These are phyloP conservation scores for Brachypodius melanocephalos DNA, from an alignment of 2,113 vertebrate genomes.

Conservation along the genomic window DNA sequence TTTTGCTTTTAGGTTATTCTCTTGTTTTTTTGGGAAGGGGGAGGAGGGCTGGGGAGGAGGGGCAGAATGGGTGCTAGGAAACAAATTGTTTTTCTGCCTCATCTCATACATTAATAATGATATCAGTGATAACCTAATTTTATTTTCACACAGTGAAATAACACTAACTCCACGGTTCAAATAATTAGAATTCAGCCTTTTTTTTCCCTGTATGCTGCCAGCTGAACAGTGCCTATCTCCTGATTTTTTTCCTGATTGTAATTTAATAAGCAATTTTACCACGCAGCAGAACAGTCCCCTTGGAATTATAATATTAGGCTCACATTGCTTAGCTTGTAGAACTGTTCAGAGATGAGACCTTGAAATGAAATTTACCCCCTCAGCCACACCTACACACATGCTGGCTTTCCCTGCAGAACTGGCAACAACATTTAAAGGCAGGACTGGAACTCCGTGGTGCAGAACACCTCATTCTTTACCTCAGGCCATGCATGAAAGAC, in stretches of 20 bases:
- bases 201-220: slow-evolving; percentile 18
- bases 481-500: background rate
- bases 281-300: background rate
- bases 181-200: slow-evolving; percentile 37
- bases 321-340: slow-evolving; percentile 5
- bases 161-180: slow-evolving; percentile 29
- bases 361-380: slow-evolving; percentile 38
- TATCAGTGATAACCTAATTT: slow-evolving; percentile 45
- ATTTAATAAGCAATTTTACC: slow-evolving; percentile 51
- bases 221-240: background rate
- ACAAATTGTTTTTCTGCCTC: slow-evolving; percentile 25
- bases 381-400: background rate
- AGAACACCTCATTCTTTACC: slow-evolving; percentile 6
- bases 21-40: background rate
- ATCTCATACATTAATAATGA: slow-evolving; percentile 54
- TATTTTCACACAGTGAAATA: slow-evolving; percentile 47
- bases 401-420: background rate
- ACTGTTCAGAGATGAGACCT: slow-evolving; percentile 20
- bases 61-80: background rate
- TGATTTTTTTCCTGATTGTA: slow-evolving; percentile 53
- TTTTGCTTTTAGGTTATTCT: background rate
- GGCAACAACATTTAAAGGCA: background rate
- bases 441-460: background rate
- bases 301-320: slow-evolving; percentile 38
- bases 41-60: fast-evolving